Evolutionary conservation across 2,888 invertebrate genomes (phyloP).

Genomic region (Noctua janthe): DNA sequence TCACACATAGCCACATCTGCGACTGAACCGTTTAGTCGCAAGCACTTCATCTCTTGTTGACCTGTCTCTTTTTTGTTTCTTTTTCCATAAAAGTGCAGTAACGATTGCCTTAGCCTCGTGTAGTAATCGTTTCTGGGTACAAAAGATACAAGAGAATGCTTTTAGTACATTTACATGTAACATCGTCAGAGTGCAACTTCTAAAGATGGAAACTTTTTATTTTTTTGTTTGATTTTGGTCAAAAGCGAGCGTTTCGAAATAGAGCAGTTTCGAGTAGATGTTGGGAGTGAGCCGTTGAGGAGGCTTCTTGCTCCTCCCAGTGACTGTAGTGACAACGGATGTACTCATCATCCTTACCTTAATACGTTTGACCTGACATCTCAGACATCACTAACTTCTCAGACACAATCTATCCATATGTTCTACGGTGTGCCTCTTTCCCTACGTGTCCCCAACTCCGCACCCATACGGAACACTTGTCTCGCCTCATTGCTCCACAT

Average conservation of each 20-base stretch:
- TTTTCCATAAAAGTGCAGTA: constrained; percentile 2
- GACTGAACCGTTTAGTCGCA: no score
- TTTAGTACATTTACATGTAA: constrained; percentile 10
- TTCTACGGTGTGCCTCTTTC: background rate
- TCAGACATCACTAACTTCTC: background rate
- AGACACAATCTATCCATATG: no score
- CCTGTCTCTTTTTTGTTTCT: background rate
- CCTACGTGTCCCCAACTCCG: no score
- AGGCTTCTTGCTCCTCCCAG: background rate
- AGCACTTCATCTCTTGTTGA: background rate
- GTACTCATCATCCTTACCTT: background rate
- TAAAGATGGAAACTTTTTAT: background rate
- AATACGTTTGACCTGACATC: background rate
- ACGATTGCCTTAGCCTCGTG: background rate
- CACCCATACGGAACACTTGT: background rate
- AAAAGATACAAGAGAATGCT: constrained; percentile 11
- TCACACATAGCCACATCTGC: background rate
- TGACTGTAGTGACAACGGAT: background rate
- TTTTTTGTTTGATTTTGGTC: background rate
- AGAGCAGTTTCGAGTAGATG: background rate
- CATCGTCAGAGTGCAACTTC: constrained; percentile 4
- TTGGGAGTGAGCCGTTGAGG: background rate
- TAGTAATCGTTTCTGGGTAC: background rate
- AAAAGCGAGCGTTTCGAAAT: background rate
- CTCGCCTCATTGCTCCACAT: background rate